These are phyloP conservation scores for Pedionomus torquatus DNA, from an alignment of 2,113 vertebrate genomes.

Conservation along the genomic window DNA sequence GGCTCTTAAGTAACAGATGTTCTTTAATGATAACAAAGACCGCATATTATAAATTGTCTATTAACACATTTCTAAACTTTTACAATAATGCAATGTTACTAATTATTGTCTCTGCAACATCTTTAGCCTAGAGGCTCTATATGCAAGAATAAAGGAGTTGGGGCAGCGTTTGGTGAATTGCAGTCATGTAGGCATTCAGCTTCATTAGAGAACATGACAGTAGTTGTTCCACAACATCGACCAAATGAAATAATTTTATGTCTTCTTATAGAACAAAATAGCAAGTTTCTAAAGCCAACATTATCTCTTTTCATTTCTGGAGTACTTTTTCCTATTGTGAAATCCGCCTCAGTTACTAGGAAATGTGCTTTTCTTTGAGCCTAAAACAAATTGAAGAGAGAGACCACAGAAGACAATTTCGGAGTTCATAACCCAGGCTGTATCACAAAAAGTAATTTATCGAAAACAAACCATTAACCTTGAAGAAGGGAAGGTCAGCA, in stretches of 20 bases:
- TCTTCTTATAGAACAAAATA: neutral
- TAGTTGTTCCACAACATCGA: neutral
- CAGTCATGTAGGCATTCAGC: neutral
- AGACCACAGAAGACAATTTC: neutral
- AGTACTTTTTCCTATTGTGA: neutral
- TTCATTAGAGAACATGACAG: neutral
- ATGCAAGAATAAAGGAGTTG: neutral
- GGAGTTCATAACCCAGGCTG: neutral
- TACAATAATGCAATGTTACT: neutral
- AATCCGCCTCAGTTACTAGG: neutral
- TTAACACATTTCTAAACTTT: neutral
- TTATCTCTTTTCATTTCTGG: conserved; percentile 12
- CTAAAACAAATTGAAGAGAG: neutral
- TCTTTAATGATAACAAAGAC: neutral
- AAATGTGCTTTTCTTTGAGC: neutral
- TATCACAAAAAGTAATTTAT: conserved; percentile 8
- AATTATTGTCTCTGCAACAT: neutral
- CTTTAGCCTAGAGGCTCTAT: neutral
- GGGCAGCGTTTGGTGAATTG: neutral
- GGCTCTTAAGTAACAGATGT: conserved; percentile 9
- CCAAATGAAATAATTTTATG: neutral
- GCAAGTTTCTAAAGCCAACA: neutral
- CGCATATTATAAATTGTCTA: neutral
- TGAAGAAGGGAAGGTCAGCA: conserved; percentile 15
- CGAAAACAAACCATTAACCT: conserved; percentile 53